Base-by-base conservation (phyloP, 2,888 invertebrate genomes). In the Trissolcus brochymenae region DNA sequence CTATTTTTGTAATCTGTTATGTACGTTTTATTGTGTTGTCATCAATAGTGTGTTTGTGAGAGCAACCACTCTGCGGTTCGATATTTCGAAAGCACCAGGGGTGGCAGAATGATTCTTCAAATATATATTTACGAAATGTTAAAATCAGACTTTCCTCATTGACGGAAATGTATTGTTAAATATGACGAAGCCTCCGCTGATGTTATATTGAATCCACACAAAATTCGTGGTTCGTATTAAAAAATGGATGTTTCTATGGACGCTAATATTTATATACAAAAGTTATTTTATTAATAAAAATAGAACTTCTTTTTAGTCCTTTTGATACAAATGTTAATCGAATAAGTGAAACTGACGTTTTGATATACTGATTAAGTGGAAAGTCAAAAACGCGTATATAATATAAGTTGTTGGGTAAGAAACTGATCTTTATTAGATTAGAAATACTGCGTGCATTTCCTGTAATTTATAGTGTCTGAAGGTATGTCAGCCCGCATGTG, bases 21-120 rank as follows among this genome's bases (percentile, higher is more conserved):
- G 53, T 59, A 41, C 16, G 7, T 25, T 17, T 43, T 29, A 56
- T 56, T 62, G 60, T 67, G 29, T 41, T 40, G 62, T 67, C 50
- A 67, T 67, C 61, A 57, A 61, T 66, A 49, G 14, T 55, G 54
- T 59, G 35, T 62, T 67, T 53, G 14, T 35, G 55, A 59, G 40
- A 74, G 66, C 66, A 56, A 61, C 29, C 21, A 19, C 49, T 46
- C 4, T 55, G 62, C 46, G 62, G 64, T 71, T 43, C 25, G 25
- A 61, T 61, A 35, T 35, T 35, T 35, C 11, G 35, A 35, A 35
- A 35, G 35, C 35, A 35, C 35, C 35, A 35, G 35, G 35, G 73
- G 61, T 46, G 66, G 66, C 51, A 54, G 60, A 41, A 65, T 55
- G 72, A 73, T 73, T 65, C 60, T 60, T 50, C 59, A 55, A 65